Evolutionary conservation across 2,797 vertebrate genomes (phyloP), one percentile per base, ranked within the genome.

Genomic region (Cetoscarus ocellatus): DNA sequence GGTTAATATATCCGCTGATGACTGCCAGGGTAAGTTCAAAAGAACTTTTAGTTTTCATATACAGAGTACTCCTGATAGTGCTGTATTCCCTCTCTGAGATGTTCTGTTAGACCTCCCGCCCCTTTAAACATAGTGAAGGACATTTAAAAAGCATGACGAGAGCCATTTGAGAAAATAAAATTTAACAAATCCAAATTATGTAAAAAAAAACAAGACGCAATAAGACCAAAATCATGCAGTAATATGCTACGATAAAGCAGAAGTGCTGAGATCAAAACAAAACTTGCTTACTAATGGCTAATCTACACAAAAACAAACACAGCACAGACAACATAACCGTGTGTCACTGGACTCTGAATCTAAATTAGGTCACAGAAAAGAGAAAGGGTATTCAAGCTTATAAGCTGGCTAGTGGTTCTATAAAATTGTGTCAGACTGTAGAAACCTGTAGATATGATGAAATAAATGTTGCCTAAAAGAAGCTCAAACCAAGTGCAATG

Each of bases 341-440:
- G 49, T 47, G 59, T 70, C 59, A 53, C 19, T 45, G 55, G 40
- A 54, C 60, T 36, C 56, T 68, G 35, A 61, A 11, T 17, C 17
- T 27, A 45, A 83, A 72, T 66, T 38, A 67, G 65, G 49, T 74
- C 42, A 76, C 6, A 19, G n/a, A 14, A 39, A n/a, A 67, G 35
- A 44, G 61, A 40, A 62, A 59, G 45, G 35, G 43, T 53, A 18
- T 10, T 58, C 15, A 56, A 80, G 35, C 70, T 70, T 60, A 69
- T 49, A 58, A 50, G 27, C 47, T 62, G 36, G 53, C 58, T 58
- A 44, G 59, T 42, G 56, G 18, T 17, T 35, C 61, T 39, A 70
- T 67, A 43, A 11, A 27, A 27, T 43, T 44, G 56, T 64, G 12
- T 79, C 54, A 49, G 40, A 72, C 58, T n/a, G 9, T 12, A 18